phyloP scores from a whole-genome alignment of 2,113 vertebrate genomes.

The Barnardius zonarius region DNA sequence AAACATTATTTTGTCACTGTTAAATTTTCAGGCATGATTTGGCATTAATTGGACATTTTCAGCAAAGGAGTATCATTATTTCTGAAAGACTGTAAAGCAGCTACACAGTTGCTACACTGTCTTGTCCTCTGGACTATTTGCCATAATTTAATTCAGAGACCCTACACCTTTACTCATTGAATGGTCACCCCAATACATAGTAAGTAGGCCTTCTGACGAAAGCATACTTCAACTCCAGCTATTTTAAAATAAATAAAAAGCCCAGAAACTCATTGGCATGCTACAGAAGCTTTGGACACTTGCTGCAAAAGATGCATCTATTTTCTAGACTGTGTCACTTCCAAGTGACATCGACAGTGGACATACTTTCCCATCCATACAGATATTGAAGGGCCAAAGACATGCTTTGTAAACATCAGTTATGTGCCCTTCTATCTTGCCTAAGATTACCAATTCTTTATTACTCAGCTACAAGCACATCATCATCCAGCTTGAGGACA shows the following conservation, averaged over 20 bases:
- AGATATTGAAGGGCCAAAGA: not conserved
- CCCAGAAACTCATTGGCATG: not conserved
- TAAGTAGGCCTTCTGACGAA: not conserved
- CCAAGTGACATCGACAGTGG: not conserved
- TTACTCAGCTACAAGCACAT: not conserved
- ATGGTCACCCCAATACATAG: not conserved
- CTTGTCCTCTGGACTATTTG: not conserved
- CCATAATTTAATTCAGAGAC: constrained; percentile 31
- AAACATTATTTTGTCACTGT: constrained; percentile 72
- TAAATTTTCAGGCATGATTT: constrained; percentile 52
- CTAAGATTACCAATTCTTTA: not conserved
- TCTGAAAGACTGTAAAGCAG: constrained; percentile 33
- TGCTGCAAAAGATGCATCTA: not conserved
- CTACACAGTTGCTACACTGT: not conserved
- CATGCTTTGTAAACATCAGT: not conserved
- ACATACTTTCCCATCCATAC: not conserved
- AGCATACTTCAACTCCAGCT: not conserved
- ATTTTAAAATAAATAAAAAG: not conserved
- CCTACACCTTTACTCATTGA: not conserved
- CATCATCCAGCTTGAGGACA: not conserved
- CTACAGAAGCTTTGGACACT: not conserved
- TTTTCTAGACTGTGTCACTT: not conserved
- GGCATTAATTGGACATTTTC: constrained; percentile 56
- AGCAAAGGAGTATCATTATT: constrained; percentile 52
- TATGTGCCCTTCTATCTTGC: not conserved